A percentile compares a stretch with the other conserved stretches of the same genome.
Conservation (phyloP, 2,797 vertebrate genomes). For the Arctocebus calabarensis region DNA sequence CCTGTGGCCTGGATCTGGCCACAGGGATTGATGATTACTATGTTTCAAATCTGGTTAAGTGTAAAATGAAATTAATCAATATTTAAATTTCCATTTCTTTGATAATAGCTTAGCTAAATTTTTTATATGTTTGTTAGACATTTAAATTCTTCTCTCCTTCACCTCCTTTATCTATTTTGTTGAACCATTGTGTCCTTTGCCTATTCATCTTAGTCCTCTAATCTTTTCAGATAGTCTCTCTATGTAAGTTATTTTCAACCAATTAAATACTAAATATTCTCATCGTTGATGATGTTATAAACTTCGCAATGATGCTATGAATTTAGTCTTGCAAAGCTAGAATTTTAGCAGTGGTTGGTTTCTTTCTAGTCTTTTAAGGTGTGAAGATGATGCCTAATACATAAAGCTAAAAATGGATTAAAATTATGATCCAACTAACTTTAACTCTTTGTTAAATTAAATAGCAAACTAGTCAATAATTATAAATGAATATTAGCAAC, state of each 20-base stretch:
- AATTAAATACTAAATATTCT: not conserved
- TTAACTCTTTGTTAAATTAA: not conserved
- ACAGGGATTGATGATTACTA: not conserved
- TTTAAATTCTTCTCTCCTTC: not conserved
- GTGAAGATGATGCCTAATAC: not conserved
- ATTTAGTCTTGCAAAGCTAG: not conserved
- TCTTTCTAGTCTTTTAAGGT: not conserved
- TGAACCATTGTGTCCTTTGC: not conserved
- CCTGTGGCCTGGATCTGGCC: not conserved
- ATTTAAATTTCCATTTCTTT: conserved; percentile 47
- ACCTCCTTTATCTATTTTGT: not conserved
- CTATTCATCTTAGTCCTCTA: not conserved
- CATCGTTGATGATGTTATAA: not conserved
- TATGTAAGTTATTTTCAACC: conserved; percentile 4
- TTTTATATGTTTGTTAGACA: not conserved
- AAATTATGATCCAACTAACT: conserved; percentile 15
- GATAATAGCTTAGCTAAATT: not conserved
- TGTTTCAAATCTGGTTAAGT: not conserved
- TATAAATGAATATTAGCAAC: not conserved
- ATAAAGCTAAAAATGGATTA: conserved; percentile 24
- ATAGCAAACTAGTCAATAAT: not conserved
- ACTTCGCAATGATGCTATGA: not conserved
- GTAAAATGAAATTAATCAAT: not conserved
- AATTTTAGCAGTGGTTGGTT: not conserved
- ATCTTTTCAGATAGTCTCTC: not conserved